These are phyloP conservation scores for Gyrodactylus salaris DNA, from an alignment of 1,140 invertebrate species.

Conservation along the genomic window DNA sequence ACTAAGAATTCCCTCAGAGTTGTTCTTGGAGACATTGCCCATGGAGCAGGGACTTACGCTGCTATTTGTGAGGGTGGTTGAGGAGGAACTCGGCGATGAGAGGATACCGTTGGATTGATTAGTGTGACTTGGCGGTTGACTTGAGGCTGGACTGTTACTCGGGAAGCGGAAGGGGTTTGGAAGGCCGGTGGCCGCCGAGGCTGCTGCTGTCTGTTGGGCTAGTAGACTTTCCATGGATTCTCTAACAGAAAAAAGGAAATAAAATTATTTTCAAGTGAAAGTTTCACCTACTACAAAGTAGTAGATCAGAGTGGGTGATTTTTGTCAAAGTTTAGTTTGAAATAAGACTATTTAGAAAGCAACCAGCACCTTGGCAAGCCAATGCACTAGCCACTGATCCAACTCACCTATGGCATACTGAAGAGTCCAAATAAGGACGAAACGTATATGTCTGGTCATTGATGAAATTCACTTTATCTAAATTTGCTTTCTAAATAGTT, in stretches of 20 bases:
- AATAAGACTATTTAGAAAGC: too few species aligned
- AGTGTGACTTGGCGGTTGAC: neutral
- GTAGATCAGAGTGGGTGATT: too few species aligned
- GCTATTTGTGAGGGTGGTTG: neutral
- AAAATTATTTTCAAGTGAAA: neutral
- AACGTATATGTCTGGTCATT: too few species aligned
- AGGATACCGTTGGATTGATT: neutral
- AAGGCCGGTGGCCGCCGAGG: neutral
- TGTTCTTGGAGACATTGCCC: too few species aligned
- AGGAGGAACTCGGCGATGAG: neutral
- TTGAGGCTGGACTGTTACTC: neutral
- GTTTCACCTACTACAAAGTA: too few species aligned
- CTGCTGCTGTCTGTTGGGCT: neutral
- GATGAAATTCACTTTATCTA: too few species aligned
- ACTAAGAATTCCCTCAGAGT: neutral
- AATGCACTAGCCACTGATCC: too few species aligned
- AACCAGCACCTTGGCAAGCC: too few species aligned
- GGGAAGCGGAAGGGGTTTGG: neutral
- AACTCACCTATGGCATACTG: too few species aligned
- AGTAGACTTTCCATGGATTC: conserved; percentile 4
- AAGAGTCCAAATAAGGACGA: too few species aligned
- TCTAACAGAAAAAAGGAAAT: neutral
- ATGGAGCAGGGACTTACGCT: neutral
- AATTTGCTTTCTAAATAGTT: too few species aligned
- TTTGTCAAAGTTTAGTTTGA: too few species aligned